Conservation (phyloP, 2,888 invertebrate species). For the Melanargia galathea region DNA sequence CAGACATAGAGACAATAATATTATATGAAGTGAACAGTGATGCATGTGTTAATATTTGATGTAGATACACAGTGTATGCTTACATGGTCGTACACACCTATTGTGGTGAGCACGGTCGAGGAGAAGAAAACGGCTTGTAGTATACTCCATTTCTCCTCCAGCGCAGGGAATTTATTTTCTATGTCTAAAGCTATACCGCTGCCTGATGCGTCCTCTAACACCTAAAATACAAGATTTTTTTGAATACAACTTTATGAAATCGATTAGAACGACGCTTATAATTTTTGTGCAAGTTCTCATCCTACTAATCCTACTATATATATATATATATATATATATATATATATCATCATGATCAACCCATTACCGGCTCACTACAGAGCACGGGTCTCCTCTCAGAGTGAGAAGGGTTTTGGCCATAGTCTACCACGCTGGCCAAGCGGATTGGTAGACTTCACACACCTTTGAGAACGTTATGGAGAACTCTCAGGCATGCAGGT, state of each 20-base stretch:
- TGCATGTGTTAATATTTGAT: background rate
- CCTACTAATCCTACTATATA: too few species aligned
- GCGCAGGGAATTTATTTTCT: conserved; percentile 78
- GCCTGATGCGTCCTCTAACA: conserved; percentile 87
- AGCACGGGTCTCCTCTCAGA: too few species aligned
- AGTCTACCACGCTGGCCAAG: too few species aligned
- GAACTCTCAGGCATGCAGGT: too few species aligned
- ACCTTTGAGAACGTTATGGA: too few species aligned
- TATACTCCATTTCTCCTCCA: conserved; percentile 88
- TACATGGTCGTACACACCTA: conserved; percentile 86
- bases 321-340: too few species aligned
- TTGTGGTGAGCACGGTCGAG: conserved; percentile 94
- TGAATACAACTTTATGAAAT: background rate
- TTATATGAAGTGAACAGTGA: background rate
- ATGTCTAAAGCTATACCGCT: conserved; percentile 84
- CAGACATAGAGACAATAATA: background rate
- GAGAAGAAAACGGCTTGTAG: conserved; percentile 94
- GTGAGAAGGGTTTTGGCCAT: too few species aligned
- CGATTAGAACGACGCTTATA: background rate
- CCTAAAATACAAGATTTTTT: conserved; percentile 53
- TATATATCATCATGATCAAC: too few species aligned
- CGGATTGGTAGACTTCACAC: too few species aligned
- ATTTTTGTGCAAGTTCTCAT: too few species aligned
- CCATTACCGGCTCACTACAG: too few species aligned
- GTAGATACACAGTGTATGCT: conserved; percentile 53